Evolutionary conservation across 2,888 invertebrate species (phyloP), one percentile per base, ranked within the genome.

Genomic region (Aelia acuminata): DNA sequence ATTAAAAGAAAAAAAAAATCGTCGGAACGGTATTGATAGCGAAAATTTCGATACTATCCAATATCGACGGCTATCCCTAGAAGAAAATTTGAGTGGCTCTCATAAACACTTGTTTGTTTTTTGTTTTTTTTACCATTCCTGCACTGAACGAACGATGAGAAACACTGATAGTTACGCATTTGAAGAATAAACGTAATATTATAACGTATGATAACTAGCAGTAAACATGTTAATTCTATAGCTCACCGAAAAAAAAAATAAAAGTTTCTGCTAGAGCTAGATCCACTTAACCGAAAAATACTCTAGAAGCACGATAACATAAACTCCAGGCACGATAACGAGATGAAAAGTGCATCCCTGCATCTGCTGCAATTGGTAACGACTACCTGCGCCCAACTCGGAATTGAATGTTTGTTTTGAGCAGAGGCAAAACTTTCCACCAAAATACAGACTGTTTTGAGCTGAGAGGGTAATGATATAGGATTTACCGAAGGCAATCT

Each of bases 331-430:
- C 35, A 70, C 31, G 63, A 70, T 70, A 70, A 70, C 63, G 10
- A 70, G 63, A 70, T 35, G 63, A 70, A 80, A 80, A 80, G 11
- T 39, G 80, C 80, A 80, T 43, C 80, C 35, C 39, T 80, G 80
- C 43, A 80, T 43, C 43, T 80, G 31, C 63, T 70, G 63, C 63
- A 70, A 70, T 70, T 70, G 63, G n/a, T 80, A 80, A 80, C 43
- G 43, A 80, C 80, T 80, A 80, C 80, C 80, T 35, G 18, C 43
- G 80, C 8, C 20, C 11, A 8, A n/a, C 43, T 22, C 43, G 39
- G n/a, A 80, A 80, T 80, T 80, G 80, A 80, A 80, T 80, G 80
- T 80, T 80, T 80, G 80, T 80, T 80, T 80, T 80, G 43, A 47
- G 39, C 39, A 80, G n/a, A 80, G 43, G 39, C 39, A 80, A 80